Conservation (phyloP, 1,140 invertebrate species). For the Aphaenogaster ashmeadi region DNA sequence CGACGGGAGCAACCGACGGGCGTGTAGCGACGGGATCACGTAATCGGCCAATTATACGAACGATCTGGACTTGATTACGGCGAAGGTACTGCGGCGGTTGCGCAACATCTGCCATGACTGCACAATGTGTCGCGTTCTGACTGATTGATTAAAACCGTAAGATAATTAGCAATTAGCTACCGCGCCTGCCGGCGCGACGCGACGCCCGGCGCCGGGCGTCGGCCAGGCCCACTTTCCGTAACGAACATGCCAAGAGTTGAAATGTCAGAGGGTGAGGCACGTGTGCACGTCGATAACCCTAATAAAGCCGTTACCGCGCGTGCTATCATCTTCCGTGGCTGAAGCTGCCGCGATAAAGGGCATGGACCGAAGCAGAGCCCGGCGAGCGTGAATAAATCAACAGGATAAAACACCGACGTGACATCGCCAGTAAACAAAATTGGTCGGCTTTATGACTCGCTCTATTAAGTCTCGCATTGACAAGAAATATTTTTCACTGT, state of each 20-base stretch:
- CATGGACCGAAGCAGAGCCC: constrained; percentile 5
- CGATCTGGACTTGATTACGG: constrained; percentile 43
- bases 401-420: neutral
- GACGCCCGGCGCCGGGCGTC: neutral
- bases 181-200: constrained; percentile 14
- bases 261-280: constrained; percentile 77
- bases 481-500: neutral
- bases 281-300: constrained; percentile 71
- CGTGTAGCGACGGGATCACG: constrained; percentile 24
- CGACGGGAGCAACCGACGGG: constrained; percentile 9
- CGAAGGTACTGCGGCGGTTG: neutral
- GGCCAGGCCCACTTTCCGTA: constrained; percentile 48
- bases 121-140: constrained; percentile 12
- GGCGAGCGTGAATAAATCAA: neutral
- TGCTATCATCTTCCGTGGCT: constrained; percentile 46
- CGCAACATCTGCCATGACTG: constrained; percentile 18
- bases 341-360: constrained; percentile 18
- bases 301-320: constrained; percentile 75
- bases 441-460: neutral
- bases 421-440: constrained; percentile 9
- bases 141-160: constrained; percentile 73
- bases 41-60: constrained; percentile 49
- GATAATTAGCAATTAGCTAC: constrained; percentile 75
- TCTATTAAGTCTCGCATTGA: neutral
- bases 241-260: constrained; percentile 70